Evolutionary conservation across 2,797 vertebrate species (phyloP), one percentile per base, ranked within the genome.

Genomic region (Orientallactaga sibirica): DNA sequence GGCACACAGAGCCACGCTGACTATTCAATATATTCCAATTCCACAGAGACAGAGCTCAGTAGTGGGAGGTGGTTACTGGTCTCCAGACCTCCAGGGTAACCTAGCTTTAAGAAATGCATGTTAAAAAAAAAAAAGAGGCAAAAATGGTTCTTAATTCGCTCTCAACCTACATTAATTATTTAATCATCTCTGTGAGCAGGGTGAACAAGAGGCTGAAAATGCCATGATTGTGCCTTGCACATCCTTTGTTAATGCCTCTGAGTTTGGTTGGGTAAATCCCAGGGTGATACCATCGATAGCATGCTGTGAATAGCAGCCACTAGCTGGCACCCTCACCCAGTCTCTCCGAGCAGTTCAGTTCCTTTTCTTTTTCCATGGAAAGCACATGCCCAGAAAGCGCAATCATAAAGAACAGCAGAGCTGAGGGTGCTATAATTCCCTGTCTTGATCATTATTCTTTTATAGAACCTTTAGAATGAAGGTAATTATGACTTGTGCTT

Each of bases 241-340:
- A 1, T 55, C 33, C 10, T 16, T 87, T 8, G 27, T 25, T 58
- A 0, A 24, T 24, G 43, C 37, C 78, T 70, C 20, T 37, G 52
- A 18, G 22, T 3, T 79, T 62, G 48, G 25, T 11, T 7, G 52
- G 10, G 52, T 33, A 5, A 58, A 92, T 1, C 74, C 81, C 5
- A 52, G 16, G 37, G 43, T 0, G 9, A 48, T 10, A 19, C 14
- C 25, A 19, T 70, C 77, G 4, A 10, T 48, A 27, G 68, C 0
- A 0, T 81, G 70, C 95, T 97, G 87, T 93, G 8, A 95, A 55
- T 29, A 84, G 75, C 0, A 22, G 33, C 97, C 98, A 91, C 96
- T 82, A 97, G 98, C 91, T 98, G 98, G 98, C 97, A 80, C 77
- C 64, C 71, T 95, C 70, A 67, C 66, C 90, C 75, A 70, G 3